A percentile compares a stretch with the other conserved stretches of the same genome.
phyloP scores from a whole-genome alignment of 2,888 invertebrate species.

The Agrochola lychnidis region DNA sequence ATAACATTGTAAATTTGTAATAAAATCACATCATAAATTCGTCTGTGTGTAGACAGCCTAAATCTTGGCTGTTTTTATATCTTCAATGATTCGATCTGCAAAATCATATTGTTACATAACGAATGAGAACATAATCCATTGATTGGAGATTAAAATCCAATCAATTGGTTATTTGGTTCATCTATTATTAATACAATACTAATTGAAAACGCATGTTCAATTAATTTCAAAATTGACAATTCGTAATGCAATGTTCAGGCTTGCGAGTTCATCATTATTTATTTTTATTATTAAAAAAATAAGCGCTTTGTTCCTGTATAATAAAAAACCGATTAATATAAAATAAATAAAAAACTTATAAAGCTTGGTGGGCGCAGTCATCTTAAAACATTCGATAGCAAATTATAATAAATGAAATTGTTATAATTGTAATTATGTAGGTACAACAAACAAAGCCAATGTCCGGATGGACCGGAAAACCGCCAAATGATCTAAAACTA shows the following conservation, averaged over 20 bases:
- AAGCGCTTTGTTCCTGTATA: too few species aligned
- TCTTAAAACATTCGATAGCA: too few species aligned
- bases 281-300: neutral
- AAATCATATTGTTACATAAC: slow-evolving; percentile 14
- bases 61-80: slow-evolving; percentile 8
- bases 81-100: slow-evolving; percentile 8
- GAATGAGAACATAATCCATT: slow-evolving; percentile 5
- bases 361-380: neutral
- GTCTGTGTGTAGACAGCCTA: slow-evolving; percentile 3
- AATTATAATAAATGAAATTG: neutral
- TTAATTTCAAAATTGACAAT: neutral
- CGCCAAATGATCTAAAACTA: slow-evolving; percentile 13
- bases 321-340: neutral
- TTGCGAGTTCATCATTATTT: neutral
- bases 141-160: slow-evolving; percentile 35
- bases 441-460: slow-evolving; percentile 18
- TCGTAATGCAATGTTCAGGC: neutral
- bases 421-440: neutral
- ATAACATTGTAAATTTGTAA: neutral
- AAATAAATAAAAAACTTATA: neutral
- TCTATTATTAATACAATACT: slow-evolving; percentile 5
- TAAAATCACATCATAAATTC: neutral
- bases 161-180: slow-evolving; percentile 14
- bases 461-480: slow-evolving; percentile 39
- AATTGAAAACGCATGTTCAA: slow-evolving; percentile 25